phyloP scores from a whole-genome alignment of 2,797 vertebrate genomes.

The Diplodus puntazzo region DNA sequence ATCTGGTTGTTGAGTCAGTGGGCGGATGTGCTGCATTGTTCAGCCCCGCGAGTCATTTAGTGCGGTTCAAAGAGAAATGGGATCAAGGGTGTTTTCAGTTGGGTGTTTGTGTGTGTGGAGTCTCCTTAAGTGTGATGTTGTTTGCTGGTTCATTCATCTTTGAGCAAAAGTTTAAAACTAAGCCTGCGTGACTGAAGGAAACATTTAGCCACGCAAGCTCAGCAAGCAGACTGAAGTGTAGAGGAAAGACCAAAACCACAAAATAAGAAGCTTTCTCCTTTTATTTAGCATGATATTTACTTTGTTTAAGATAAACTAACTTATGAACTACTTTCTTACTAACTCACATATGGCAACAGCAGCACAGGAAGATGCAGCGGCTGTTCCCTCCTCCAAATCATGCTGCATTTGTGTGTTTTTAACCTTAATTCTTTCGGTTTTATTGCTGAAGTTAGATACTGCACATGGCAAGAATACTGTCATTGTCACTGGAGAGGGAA shows the following conservation, averaged over 20 bases:
- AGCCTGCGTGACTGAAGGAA: not conserved
- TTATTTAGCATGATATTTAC: not conserved
- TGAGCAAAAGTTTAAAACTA: not conserved
- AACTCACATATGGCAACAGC: too few relatives aligned
- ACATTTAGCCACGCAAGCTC: not conserved
- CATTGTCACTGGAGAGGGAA: too few relatives aligned
- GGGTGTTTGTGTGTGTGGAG: not conserved
- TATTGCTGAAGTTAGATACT: too few relatives aligned
- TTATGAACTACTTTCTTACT: too few relatives aligned
- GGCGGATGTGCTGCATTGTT: not conserved
- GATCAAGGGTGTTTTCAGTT: not conserved
- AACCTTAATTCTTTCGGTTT: too few relatives aligned
- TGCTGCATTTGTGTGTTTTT: too few relatives aligned
- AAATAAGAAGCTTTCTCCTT: not conserved
- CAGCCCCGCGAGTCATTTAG: constrained; percentile 14
- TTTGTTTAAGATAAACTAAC: too few relatives aligned
- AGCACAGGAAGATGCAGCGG: too few relatives aligned
- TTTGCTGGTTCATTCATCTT: not conserved
- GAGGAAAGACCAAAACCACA: not conserved
- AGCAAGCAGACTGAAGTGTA: not conserved
- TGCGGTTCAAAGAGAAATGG: constrained; percentile 22
- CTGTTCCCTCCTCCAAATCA: too few relatives aligned
- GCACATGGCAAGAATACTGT: too few relatives aligned
- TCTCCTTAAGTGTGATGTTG: not conserved
- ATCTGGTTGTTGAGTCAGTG: constrained; percentile 10